phyloP scores from a whole-genome alignment of 2,113 vertebrate species.

The Mobula birostris region DNA sequence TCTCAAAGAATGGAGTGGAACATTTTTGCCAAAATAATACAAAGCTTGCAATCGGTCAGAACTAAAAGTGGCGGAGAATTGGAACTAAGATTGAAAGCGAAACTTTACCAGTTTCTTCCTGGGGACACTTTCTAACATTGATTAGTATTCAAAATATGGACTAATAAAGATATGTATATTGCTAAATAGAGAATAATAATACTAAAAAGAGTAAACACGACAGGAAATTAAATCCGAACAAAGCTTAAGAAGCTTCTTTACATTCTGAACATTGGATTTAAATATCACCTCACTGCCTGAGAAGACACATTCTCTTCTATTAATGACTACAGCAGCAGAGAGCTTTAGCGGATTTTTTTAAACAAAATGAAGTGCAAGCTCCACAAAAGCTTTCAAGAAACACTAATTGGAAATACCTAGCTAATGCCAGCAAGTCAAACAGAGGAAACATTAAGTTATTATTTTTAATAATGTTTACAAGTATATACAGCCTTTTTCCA shows the following conservation, averaged over 20 bases:
- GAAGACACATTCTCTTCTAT: conserved; percentile 47
- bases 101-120: background rate
- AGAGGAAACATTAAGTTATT: conserved; percentile 89
- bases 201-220: background rate
- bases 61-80: background rate
- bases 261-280: conserved; percentile 13
- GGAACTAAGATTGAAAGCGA: background rate
- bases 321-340: conserved; percentile 62
- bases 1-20: background rate
- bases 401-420: conserved; percentile 80
- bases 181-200: background rate
- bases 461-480: conserved; percentile 96
- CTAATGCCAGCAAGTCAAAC: conserved; percentile 74
- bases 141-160: conserved; percentile 18
- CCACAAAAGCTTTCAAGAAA: conserved; percentile 63
- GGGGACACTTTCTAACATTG: background rate
- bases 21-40: background rate
- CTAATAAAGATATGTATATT: conserved; percentile 8
- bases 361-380: conserved; percentile 65
- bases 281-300: conserved; percentile 31
- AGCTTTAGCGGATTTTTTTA: conserved; percentile 66
- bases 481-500: conserved; percentile 78
- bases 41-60: background rate
- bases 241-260: background rate
- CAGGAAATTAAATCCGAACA: background rate